These are phyloP conservation scores for Euplagia quadripunctaria DNA, from an alignment of 2,888 invertebrate species.

Conservation along the genomic window DNA sequence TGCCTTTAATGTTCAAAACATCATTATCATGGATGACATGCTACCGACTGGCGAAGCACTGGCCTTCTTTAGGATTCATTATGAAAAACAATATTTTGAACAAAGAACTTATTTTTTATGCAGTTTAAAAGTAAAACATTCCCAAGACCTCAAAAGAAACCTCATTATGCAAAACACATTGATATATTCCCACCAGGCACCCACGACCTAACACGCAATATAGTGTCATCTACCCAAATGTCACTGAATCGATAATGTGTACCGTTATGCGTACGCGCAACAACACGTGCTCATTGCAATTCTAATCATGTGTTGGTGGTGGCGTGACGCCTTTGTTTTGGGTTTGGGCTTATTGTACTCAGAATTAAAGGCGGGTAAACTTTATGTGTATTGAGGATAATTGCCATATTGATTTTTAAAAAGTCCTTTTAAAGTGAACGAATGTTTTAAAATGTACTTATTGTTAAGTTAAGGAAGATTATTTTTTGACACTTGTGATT, in stretches of 20 bases:
- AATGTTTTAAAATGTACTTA: neutral
- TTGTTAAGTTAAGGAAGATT: neutral
- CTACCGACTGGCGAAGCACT: too few species aligned
- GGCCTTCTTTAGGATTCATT: too few species aligned
- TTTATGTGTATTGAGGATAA: neutral
- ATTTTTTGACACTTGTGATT: neutral
- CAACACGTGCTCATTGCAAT: constrained; percentile 63
- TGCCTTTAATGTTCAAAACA: too few species aligned
- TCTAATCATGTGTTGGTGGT: constrained; percentile 49
- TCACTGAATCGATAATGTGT: constrained; percentile 57
- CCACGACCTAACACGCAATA: constrained; percentile 21
- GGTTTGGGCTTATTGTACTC: neutral
- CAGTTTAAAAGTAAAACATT: neutral
- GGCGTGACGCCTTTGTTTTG: constrained; percentile 25
- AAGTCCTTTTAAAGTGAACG: neutral
- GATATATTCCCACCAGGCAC: constrained; percentile 33
- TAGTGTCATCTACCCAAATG: constrained; percentile 43
- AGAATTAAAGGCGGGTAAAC: neutral
- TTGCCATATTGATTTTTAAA: neutral
- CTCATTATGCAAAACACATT: constrained; percentile 12
- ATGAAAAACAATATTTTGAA: too few species aligned
- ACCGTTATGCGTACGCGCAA: constrained; percentile 54
- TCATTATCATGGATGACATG: too few species aligned
- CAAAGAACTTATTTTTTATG: neutral
- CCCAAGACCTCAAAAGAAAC: neutral